phyloP scores from a whole-genome alignment of 2,797 vertebrate species.

The Perdix hodgsoniae region DNA sequence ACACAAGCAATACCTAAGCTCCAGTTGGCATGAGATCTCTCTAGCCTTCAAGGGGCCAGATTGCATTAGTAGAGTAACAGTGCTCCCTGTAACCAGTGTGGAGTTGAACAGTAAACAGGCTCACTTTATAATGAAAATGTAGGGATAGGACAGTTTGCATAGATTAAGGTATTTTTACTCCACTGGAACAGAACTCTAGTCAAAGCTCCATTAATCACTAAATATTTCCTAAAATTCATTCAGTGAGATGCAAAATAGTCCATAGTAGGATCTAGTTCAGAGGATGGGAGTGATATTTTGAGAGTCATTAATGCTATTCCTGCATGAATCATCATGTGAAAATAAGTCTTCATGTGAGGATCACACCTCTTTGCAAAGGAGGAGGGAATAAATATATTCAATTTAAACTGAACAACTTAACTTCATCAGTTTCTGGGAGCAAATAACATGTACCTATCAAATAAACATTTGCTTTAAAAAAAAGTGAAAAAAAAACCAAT shows the following conservation, averaged over 20 bases:
- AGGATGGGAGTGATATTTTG: not conserved
- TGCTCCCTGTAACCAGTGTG: fast-evolving
- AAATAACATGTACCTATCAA: not conserved
- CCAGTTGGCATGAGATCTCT: not conserved
- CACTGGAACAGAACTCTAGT: not conserved
- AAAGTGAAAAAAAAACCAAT: not conserved
- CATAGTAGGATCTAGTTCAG: not conserved
- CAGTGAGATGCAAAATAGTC: not conserved
- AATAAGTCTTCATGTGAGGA: not conserved
- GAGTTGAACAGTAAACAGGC: not conserved
- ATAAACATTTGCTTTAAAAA: not conserved
- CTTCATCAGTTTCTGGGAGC: not conserved
- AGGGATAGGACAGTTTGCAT: not conserved
- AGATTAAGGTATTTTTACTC: not conserved
- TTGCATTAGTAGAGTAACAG: not conserved
- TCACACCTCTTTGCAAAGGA: not conserved
- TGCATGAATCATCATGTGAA: not conserved
- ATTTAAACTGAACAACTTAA: not conserved
- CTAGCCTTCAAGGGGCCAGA: fast-evolving
- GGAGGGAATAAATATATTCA: not conserved
- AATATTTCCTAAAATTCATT: not conserved
- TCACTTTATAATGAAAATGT: fast-evolving
- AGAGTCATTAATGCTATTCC: not conserved
- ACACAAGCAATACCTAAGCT: not conserved
- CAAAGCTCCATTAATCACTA: not conserved